These are phyloP conservation scores for Neogale vison DNA, from an alignment of 2,113 vertebrate genomes.

Conservation along the genomic window DNA sequence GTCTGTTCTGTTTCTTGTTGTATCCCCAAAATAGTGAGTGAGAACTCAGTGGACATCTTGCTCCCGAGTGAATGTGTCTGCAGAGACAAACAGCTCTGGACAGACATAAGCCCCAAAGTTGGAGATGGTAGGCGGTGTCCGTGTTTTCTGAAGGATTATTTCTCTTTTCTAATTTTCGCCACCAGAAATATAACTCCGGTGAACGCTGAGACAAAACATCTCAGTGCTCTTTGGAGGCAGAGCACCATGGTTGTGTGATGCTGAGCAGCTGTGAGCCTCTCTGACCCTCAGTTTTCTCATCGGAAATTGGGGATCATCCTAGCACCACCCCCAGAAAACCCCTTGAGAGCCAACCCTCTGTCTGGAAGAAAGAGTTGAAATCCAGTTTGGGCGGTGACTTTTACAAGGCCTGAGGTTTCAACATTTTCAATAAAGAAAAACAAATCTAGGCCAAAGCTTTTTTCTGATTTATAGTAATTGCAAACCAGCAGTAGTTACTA, in stretches of 20 bases:
- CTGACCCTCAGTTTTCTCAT: background rate
- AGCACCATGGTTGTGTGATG: background rate
- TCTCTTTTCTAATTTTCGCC: background rate
- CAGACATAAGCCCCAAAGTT: rapidly evolving
- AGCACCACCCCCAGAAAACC: rapidly evolving
- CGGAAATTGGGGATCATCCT: background rate
- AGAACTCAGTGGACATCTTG: background rate
- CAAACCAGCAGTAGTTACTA: slow-evolving; percentile 71
- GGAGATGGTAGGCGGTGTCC: background rate
- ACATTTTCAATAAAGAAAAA: slow-evolving; percentile 82
- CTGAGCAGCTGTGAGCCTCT: too few species aligned
- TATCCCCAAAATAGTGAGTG: background rate
- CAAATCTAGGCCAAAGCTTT: slow-evolving; percentile 67
- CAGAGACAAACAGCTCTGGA: background rate
- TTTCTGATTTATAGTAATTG: slow-evolving; percentile 81
- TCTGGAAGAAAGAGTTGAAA: background rate
- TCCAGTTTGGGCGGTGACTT: slow-evolving; percentile 33
- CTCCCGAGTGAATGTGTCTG: background rate
- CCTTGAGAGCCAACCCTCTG: background rate
- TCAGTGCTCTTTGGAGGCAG: rapidly evolving
- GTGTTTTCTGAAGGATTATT: background rate
- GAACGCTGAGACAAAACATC: background rate
- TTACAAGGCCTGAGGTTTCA: slow-evolving; percentile 80
- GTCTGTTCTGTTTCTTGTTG: background rate
- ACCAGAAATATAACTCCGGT: background rate